Evolutionary conservation across 2,113 vertebrate genomes (phyloP).

Genomic region (Nymphicus hollandicus): DNA sequence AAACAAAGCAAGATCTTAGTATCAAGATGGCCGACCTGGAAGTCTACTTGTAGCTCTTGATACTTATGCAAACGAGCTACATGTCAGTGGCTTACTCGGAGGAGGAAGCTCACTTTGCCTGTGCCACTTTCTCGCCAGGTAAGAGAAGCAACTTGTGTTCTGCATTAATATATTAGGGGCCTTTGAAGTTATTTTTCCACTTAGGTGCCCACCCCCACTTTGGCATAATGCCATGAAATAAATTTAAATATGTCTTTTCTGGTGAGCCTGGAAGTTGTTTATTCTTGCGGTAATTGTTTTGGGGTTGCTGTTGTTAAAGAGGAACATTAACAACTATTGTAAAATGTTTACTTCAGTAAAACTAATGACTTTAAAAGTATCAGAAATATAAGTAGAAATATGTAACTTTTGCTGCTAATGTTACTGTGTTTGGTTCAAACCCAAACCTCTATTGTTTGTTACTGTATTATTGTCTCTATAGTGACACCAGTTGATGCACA

Average conservation of each 20-base stretch:
- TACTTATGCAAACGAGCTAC: slow-evolving; percentile 65
- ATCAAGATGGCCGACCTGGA: slow-evolving; percentile 73
- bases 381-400: background rate
- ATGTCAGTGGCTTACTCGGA: slow-evolving; percentile 55
- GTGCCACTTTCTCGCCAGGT: slow-evolving; percentile 65
- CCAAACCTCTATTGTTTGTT: background rate
- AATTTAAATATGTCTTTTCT: slow-evolving; percentile 8
- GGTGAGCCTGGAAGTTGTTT: background rate
- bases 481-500: slow-evolving; percentile 37
- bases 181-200: background rate
- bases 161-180: background rate
- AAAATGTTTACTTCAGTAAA: background rate
- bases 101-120: slow-evolving; percentile 67
- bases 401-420: background rate
- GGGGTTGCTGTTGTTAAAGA: background rate
- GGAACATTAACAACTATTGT: background rate
- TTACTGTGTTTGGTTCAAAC: background rate
- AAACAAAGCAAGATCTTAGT: slow-evolving; percentile 51
- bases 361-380: background rate
- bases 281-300: background rate
- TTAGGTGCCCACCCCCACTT: background rate
- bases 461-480: background rate
- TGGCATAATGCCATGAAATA: background rate
- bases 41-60: slow-evolving; percentile 61
- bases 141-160: slow-evolving; percentile 60